A percentile compares a stretch with the other conserved stretches of the same genome.
Evolutionary conservation across 2,888 invertebrate genomes (phyloP).

Genomic region (Campoplex nolae): DNA sequence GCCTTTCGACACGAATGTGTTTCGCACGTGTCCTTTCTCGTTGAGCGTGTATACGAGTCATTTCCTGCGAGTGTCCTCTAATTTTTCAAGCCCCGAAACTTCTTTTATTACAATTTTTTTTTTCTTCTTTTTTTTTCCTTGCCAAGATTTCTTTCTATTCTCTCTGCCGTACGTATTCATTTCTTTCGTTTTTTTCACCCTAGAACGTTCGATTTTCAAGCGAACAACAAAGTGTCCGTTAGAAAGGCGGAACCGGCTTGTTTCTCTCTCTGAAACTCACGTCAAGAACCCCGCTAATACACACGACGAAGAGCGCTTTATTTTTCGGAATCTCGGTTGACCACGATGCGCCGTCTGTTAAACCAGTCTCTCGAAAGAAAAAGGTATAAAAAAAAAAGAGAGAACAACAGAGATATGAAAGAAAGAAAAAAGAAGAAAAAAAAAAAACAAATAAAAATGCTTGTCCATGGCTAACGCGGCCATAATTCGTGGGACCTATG

Average conservation of each 20-base stretch:
- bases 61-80: not conserved
- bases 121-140: too few species aligned
- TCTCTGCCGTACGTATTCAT: not conserved
- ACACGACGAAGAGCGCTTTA: conserved; percentile 10
- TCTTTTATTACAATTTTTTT: not conserved
- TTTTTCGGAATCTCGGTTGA: conserved; percentile 40
- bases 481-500: conserved; percentile 31
- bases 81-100: conserved; percentile 19
- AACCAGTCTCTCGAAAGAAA: conserved; percentile 54
- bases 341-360: conserved; percentile 39
- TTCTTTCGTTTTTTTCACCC: not conserved
- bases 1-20: conserved; percentile 19
- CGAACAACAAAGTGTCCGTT: conserved; percentile 59
- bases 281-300: conserved; percentile 36
- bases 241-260: conserved; percentile 67
- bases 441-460: conserved; percentile 42
- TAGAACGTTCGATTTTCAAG: conserved; percentile 45
- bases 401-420: conserved; percentile 1
- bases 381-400: conserved; percentile 21
- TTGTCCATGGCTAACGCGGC: conserved; percentile 38
- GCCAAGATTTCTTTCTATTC: not conserved
- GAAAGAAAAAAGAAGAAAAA: not conserved
- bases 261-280: conserved; percentile 37
- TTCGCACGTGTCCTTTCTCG: conserved; percentile 36
- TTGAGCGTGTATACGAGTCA: not conserved